These are phyloP conservation scores for Aspiorhynchus laticeps DNA, from an alignment of 2,113 vertebrate genomes.

Conservation along the genomic window DNA sequence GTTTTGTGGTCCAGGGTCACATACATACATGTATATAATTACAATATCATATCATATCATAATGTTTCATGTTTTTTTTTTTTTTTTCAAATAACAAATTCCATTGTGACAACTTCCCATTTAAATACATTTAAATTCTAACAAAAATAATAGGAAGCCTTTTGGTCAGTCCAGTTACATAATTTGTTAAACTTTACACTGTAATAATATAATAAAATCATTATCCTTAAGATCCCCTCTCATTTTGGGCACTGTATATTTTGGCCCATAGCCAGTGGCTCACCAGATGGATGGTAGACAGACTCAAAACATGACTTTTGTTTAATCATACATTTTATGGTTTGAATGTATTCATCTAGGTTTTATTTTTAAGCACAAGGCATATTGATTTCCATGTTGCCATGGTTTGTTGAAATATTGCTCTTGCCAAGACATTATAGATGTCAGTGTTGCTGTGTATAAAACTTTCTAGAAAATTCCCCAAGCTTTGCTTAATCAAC, in stretches of 20 bases:
- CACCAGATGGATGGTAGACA: background rate
- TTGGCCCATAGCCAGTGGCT: background rate
- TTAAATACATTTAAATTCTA: background rate
- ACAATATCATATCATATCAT: no score
- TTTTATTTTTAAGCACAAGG: background rate
- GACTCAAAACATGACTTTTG: background rate
- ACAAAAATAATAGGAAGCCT: background rate
- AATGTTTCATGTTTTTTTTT: no score
- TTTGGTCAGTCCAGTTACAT: background rate
- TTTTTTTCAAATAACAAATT: no score
- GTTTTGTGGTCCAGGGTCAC: no score
- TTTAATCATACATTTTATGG: background rate
- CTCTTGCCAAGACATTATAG: background rate
- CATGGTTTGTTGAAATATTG: background rate
- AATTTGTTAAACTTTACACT: background rate
- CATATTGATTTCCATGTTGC: background rate
- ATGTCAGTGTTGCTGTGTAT: background rate
- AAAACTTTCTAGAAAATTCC: background rate
- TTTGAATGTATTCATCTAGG: background rate
- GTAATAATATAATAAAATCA: background rate
- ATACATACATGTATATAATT: no score
- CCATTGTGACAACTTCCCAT: background rate
- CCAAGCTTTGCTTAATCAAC: background rate
- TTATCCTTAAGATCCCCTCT: background rate
- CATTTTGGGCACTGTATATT: background rate